These are phyloP conservation scores for Caenorhabditis sp. DNA, from an alignment of 2,888 invertebrate species.

Conservation along the genomic window DNA sequence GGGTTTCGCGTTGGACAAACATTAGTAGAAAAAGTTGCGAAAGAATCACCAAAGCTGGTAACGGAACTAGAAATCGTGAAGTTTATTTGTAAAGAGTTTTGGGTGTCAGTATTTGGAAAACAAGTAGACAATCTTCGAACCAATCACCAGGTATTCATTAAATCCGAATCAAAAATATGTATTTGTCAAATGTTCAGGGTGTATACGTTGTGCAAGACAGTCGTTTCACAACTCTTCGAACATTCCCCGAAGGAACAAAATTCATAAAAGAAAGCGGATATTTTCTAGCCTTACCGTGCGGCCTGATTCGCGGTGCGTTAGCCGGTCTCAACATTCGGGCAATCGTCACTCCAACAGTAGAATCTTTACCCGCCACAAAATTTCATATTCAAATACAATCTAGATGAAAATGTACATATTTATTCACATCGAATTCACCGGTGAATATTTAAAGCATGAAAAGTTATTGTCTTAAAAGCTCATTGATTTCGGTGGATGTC, in stretches of 20 bases:
- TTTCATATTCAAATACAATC: conserved; percentile 66
- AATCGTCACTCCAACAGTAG: conserved; percentile 82
- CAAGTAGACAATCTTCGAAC: conserved; percentile 96
- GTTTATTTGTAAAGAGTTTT: conserved; percentile 98
- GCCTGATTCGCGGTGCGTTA: conserved; percentile 89
- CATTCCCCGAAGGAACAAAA: conserved; percentile 86
- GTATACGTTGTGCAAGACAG: conserved; percentile 97
- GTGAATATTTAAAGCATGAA: not conserved
- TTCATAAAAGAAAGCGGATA: conserved; percentile 80
- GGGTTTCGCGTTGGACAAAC: conserved; percentile 76
- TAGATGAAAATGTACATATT: not conserved
- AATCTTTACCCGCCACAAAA: conserved; percentile 66
- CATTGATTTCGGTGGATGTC: conserved; percentile 32
- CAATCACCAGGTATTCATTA: conserved; percentile 79
- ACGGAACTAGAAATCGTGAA: conserved; percentile 96
- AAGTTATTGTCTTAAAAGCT: conserved; percentile 19
- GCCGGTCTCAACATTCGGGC: conserved; percentile 86
- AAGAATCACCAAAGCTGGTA: conserved; percentile 76
- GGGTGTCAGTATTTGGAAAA: conserved; percentile 96
- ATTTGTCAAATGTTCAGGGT: too few species aligned
- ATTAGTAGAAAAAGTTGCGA: conserved; percentile 74
- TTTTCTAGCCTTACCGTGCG: conserved; percentile 88
- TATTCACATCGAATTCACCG: not conserved
- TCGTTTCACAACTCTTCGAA: conserved; percentile 86
- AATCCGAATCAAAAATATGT: too few species aligned